phyloP scores from a whole-genome alignment of 1,140 invertebrate species.

The Polypedilum pembai region DNA sequence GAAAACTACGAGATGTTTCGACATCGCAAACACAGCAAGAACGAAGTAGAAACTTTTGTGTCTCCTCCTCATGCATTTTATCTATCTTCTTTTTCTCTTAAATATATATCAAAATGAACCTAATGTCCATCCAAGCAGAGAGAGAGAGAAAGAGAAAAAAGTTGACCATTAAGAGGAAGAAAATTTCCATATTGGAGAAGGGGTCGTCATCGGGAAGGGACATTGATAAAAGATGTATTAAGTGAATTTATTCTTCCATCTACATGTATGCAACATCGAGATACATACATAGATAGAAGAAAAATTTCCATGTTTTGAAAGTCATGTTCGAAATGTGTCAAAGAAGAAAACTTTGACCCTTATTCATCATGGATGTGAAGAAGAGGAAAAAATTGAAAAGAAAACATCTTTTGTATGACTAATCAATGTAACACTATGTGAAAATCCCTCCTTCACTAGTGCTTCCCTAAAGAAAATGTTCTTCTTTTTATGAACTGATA shows the following conservation, averaged over 20 bases:
- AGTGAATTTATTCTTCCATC: neutral
- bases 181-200: neutral
- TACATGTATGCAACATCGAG: neutral
- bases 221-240: constrained; percentile 7
- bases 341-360: constrained; percentile 24
- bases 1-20: neutral
- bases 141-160: too few relatives aligned
- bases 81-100: neutral
- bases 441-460: neutral
- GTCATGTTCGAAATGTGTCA: constrained; percentile 24
- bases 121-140: neutral
- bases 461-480: neutral
- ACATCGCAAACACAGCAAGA: neutral
- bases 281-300: neutral
- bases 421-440: constrained; percentile 26
- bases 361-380: neutral
- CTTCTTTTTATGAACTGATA: constrained; percentile 24
- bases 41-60: neutral
- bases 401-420: constrained; percentile 24
- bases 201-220: neutral
- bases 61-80: neutral
- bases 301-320: constrained; percentile 11
- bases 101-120: neutral
- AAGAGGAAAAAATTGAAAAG: neutral
- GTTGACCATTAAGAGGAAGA: neutral